Conservation (phyloP, 2,113 vertebrate genomes). For the Diglossa brunneiventris region DNA sequence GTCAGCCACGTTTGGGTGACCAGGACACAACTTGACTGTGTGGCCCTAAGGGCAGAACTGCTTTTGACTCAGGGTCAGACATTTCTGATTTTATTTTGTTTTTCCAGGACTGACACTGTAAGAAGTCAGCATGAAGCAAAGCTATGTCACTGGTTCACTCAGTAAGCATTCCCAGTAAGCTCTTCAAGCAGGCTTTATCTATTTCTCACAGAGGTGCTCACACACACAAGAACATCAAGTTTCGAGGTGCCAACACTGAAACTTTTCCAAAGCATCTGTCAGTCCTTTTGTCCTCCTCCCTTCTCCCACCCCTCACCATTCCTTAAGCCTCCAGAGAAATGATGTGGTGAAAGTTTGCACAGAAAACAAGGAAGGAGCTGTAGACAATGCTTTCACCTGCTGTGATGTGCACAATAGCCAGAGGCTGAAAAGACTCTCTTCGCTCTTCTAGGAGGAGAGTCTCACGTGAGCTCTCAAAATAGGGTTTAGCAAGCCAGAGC, state of each 20-base stretch:
- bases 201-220: not conserved
- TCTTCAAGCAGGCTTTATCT: not conserved
- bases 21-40: accelerated
- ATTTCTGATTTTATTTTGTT: not conserved
- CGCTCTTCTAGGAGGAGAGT: not conserved
- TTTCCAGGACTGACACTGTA: not conserved
- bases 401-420: not conserved
- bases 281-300: not conserved
- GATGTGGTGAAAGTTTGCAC: not conserved
- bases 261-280: not conserved
- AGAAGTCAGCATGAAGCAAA: not conserved
- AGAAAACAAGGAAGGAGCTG: not conserved
- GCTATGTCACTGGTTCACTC: not conserved
- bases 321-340: not conserved
- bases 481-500: not conserved
- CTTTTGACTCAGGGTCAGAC: not conserved
- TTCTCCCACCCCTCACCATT: not conserved
- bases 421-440: not conserved
- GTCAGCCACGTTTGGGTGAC: not conserved
- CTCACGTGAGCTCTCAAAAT: constrained; percentile 28
- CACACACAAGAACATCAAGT: not conserved
- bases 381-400: not conserved
- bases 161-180: not conserved
- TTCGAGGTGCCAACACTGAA: not conserved
- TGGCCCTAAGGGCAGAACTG: not conserved